Conservation (phyloP, 2,888 invertebrate species). For the Drepanosiphum platanoidis region DNA sequence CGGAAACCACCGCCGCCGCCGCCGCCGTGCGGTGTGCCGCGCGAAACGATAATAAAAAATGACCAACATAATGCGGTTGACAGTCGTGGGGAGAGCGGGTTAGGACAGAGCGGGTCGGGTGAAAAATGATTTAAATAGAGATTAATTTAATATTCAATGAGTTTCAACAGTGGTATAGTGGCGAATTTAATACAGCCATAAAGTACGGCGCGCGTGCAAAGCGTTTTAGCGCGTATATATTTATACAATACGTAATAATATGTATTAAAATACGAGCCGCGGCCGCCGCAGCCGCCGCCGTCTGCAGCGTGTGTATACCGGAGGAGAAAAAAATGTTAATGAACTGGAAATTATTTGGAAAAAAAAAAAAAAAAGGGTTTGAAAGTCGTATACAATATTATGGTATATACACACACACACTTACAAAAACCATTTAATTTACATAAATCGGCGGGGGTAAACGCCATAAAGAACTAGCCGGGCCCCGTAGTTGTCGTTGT, state of each 20-base stretch:
- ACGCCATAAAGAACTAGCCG: constrained; percentile 42
- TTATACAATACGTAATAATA: neutral
- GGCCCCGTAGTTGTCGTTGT: constrained; percentile 18
- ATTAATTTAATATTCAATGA: constrained; percentile 61
- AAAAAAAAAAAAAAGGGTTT: constrained; percentile 57
- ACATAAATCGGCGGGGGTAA: constrained; percentile 60
- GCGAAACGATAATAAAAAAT: constrained; percentile 48
- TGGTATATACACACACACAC: neutral
- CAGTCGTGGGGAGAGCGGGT: constrained; percentile 10
- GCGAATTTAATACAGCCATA: constrained; percentile 53
- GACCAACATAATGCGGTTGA: constrained; percentile 54
- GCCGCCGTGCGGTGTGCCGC: neutral
- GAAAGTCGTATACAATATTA: constrained; percentile 13
- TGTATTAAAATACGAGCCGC: neutral
- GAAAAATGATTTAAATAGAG: constrained; percentile 56
- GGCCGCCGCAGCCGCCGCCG: neutral
- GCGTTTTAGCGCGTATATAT: constrained; percentile 24
- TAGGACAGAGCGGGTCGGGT: neutral
- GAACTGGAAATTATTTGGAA: constrained; percentile 56
- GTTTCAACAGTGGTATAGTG: constrained; percentile 53
- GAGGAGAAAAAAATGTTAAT: constrained; percentile 54
- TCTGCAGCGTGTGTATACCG: neutral
- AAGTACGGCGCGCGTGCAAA: constrained; percentile 45
- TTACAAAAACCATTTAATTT: constrained; percentile 36
- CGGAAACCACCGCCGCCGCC: constrained; percentile 5